Base-by-base conservation (phyloP, 64 coral and sea anemone genomes). In the Porites lutea region DNA sequence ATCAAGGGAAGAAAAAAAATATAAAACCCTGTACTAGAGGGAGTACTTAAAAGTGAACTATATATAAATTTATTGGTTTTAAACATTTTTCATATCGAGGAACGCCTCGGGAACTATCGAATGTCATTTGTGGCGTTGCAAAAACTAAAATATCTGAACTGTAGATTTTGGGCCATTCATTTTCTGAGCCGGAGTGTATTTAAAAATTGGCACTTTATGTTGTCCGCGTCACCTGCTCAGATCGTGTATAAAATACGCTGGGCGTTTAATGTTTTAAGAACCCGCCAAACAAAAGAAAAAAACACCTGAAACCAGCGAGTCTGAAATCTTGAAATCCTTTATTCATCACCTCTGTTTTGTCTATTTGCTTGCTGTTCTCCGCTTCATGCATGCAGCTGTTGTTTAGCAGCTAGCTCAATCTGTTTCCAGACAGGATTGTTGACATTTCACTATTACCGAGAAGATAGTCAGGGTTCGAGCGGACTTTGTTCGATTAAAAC, bases 321-420 rank as follows among this genome's bases (percentile, higher is more conserved):
- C 47, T 52, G 81, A 66, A 84, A 68, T 84, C 4, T 52, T 52
- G 45, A 67, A 37, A 16, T 57, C 63, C 16, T 83, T 84, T 68
- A 68, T 68, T 84, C 63, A 49, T 9, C 19, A 37, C 14, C 16
- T 10, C 64, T 84, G 81, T 84, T 84, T 84, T 68, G 81, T 84
- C 63, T 84, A 84, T 7, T 48, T 52, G 27, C 47, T 49, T 49
- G n/a, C 14, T 6, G 9, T 68, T 48, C 45, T 84, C 18, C 11
- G 27, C 27, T 37, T 37, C 27, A 37, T 37, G 27, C 27, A 37
- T 37, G 81, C 81, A 67, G 81, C 48, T 49, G 45, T 12, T 12
- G n/a, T 71, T 21, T 84, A 11, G 18, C 15, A 14, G 46, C 47
- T 51, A 14, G 46, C 14, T 51, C 16, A 60, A 80, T 80, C 11